phyloP scores from a whole-genome alignment of 2,113 vertebrate species.

The Cyrtonyx montezumae region DNA sequence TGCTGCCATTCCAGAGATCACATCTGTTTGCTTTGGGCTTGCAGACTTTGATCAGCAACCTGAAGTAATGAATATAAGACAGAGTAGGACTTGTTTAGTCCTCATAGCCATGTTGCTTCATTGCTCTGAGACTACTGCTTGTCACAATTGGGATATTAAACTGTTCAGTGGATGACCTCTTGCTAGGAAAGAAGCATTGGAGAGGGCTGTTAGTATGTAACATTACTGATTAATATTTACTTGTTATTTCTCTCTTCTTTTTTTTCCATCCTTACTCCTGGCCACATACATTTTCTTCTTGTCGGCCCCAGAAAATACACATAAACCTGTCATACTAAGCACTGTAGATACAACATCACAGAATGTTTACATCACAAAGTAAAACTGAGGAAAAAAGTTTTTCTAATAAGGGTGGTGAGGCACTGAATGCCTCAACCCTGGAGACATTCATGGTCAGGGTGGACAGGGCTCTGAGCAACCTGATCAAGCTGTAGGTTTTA shows the following conservation, averaged over 20 bases:
- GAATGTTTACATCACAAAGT: too few species aligned
- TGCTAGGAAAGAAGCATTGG: background rate
- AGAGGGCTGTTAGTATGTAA: background rate
- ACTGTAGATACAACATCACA: background rate
- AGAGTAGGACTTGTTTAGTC: background rate
- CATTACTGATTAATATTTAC: background rate
- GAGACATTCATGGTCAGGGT: too few species aligned
- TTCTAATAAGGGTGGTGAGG: too few species aligned
- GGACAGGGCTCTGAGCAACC: too few species aligned
- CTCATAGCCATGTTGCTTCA: background rate
- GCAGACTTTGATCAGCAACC: background rate
- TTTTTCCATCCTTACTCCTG: background rate
- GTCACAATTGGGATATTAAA: background rate
- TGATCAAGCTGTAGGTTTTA: too few species aligned
- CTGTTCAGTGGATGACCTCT: background rate
- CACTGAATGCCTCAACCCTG: too few species aligned
- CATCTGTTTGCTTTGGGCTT: background rate
- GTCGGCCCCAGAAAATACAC: background rate
- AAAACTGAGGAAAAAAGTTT: too few species aligned
- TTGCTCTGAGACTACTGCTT: background rate
- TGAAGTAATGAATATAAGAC: background rate
- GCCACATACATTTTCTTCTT: background rate
- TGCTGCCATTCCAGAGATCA: background rate
- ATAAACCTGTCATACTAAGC: fast-evolving
- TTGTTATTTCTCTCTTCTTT: background rate